Evolutionary conservation across 2,888 invertebrate species (phyloP).

Genomic region (Sarcophaga variegata): DNA sequence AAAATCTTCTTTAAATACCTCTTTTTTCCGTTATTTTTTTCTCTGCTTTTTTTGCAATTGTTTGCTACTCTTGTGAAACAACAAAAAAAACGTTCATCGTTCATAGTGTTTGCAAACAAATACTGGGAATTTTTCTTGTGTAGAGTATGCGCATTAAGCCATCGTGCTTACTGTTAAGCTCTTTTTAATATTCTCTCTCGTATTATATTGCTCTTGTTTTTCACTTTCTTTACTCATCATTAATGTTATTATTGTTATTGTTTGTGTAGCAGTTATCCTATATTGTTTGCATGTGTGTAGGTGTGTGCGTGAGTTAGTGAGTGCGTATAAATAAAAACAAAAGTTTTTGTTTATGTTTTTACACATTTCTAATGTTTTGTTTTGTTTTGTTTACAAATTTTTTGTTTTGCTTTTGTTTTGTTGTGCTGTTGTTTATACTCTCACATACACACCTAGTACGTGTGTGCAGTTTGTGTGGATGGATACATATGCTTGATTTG

Average conservation of each 20-base stretch:
- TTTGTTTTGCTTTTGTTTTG: too few relatives aligned
- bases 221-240: not conserved
- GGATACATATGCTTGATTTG: too few relatives aligned
- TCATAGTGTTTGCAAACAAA: conserved; percentile 12
- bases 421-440: too few relatives aligned
- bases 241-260: not conserved
- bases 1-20: conserved; percentile 59
- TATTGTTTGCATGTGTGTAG: not conserved
- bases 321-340: not conserved
- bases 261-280: not conserved
- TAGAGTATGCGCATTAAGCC: not conserved
- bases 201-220: not conserved
- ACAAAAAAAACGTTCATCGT: not conserved
- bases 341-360: too few relatives aligned
- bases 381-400: too few relatives aligned
- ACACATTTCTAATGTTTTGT: too few relatives aligned
- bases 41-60: conserved; percentile 9
- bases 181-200: not conserved
- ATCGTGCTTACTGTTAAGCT: not conserved
- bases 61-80: not conserved
- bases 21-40: conserved; percentile 31
- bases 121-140: conserved; percentile 59
- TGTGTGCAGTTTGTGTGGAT: too few relatives aligned
- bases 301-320: not conserved
- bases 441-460: too few relatives aligned